Evolutionary conservation across 1,140 invertebrate genomes (phyloP), one percentile per base, ranked within the genome.

Genomic region (Plutomurus gul): DNA sequence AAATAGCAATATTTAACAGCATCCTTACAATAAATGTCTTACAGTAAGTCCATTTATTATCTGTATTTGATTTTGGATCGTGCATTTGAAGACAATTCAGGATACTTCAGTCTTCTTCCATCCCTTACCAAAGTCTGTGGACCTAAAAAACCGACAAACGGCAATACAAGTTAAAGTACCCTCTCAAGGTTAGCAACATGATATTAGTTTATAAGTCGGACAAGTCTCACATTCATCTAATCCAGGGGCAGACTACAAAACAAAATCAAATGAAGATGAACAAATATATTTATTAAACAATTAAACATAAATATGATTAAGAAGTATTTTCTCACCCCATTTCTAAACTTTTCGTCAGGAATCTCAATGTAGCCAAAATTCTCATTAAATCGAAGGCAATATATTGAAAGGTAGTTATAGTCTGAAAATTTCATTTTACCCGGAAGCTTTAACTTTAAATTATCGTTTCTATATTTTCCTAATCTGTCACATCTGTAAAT

Each of bases 321-420:
- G n/a, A n/a, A n/a, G n/a, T 13, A 8, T n/a, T 47, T 8, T 4
- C 25, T 60, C 33, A 60, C 51, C 56, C 56, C 56, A 65, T 65
- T 65, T 36, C 27, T 13, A n/a, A 65, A 33, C 18, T 36, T 65
- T 3, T 70, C 78, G 40, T 79, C 77, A 11, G 81, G 81, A 30
- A 82, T 80, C 22, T 33, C 47, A 4, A 83, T 76, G 39, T 83
- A 83, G 5, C 80, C 82, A 75, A 83, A 83, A 37, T 83, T 83
- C 22, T 83, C 80, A 56, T 79, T 82, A 51, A 83, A 83, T 16
- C 78, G 27, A 16, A 83, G 33, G 39, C 82, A 83, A 51, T 79
- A 83, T 4, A 83, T 47, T 8, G 72, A 78, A 18, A 83, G 18
- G 33, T 82, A 83, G 18, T 75, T 43, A 47, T 78, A 80, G 49